Conservation (phyloP, 2,113 vertebrate genomes). For the Buteo buteo region DNA sequence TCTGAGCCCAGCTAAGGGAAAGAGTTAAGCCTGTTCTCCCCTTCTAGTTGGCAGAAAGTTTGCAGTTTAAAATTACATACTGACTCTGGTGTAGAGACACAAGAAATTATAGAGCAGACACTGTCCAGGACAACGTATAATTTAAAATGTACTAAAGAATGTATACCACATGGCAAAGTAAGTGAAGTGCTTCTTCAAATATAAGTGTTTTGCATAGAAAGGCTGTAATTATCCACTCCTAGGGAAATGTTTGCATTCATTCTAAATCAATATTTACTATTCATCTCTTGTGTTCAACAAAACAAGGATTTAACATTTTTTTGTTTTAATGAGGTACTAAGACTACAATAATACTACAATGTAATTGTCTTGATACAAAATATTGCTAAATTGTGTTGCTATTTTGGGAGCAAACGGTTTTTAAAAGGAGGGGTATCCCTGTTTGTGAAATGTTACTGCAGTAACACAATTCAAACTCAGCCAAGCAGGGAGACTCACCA, state of each 20-base stretch:
- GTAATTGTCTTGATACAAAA: constrained; percentile 79
- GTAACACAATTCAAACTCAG: constrained; percentile 69
- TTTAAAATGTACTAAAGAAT: constrained; percentile 89
- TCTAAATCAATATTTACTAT: constrained; percentile 89
- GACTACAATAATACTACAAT: constrained; percentile 77
- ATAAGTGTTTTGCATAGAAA: constrained; percentile 84
- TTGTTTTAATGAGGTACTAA: constrained; percentile 80
- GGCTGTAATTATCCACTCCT: constrained; percentile 88
- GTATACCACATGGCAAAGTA: constrained; percentile 85
- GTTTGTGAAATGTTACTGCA: constrained; percentile 71
- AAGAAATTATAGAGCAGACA: constrained; percentile 91
- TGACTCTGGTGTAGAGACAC: constrained; percentile 88
- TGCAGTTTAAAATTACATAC: constrained; percentile 89
- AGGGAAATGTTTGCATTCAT: constrained; percentile 89
- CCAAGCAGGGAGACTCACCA: constrained; percentile 70
- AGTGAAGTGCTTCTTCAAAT: constrained; percentile 85
- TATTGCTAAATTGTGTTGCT: constrained; percentile 75
- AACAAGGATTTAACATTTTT: constrained; percentile 82
- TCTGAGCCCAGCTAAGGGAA: constrained; percentile 64
- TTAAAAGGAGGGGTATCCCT: constrained; percentile 66
- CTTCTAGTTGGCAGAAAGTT: constrained; percentile 82
- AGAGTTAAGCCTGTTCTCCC: constrained; percentile 78
- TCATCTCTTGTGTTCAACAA: constrained; percentile 84
- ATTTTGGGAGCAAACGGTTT: constrained; percentile 68
- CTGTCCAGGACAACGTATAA: constrained; percentile 91